A percentile compares a stretch with the other conserved stretches of the same genome.
These are phyloP conservation scores for Orthosia incerta DNA, from an alignment of 2,888 invertebrate species.

Conservation along the genomic window DNA sequence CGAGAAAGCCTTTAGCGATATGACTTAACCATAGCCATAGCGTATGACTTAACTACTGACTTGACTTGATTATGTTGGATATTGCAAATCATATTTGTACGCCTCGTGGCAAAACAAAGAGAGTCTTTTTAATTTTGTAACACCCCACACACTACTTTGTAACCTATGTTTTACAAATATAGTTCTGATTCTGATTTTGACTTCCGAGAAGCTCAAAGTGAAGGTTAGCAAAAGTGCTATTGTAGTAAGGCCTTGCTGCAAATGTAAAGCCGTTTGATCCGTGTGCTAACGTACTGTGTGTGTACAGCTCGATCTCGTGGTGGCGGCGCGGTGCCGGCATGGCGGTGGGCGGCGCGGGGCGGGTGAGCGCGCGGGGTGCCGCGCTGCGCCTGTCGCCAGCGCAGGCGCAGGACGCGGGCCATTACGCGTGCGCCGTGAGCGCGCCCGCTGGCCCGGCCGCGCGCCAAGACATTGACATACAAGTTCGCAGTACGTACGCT, in stretches of 20 bases:
- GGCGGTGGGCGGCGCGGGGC: conserved; percentile 82
- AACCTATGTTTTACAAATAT: too few relatives aligned
- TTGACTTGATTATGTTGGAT: too few relatives aligned
- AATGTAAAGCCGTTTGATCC: neutral
- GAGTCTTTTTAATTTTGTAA: too few relatives aligned
- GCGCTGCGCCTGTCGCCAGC: conserved; percentile 82
- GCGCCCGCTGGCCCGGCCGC: conserved; percentile 93
- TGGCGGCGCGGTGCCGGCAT: conserved; percentile 88
- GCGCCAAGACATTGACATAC: conserved; percentile 93
- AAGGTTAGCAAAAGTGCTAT: neutral
- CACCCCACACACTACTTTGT: too few relatives aligned
- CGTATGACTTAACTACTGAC: too few relatives aligned
- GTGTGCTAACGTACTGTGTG: neutral
- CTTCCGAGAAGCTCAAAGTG: neutral
- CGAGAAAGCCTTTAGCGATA: conserved; percentile 9
- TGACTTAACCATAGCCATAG: too few relatives aligned
- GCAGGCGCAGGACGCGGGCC: conserved; percentile 92
- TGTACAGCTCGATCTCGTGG: conserved; percentile 85
- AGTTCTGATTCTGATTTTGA: too few relatives aligned
- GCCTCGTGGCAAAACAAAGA: too few relatives aligned
- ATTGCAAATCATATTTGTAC: too few relatives aligned
- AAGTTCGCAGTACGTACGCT: conserved; percentile 91
- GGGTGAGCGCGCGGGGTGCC: conserved; percentile 83
- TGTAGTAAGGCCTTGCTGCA: too few relatives aligned
- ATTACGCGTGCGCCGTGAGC: conserved; percentile 94